These are phyloP conservation scores for Rhagonycha fulva DNA, from an alignment of 2,888 invertebrate species.

Conservation along the genomic window DNA sequence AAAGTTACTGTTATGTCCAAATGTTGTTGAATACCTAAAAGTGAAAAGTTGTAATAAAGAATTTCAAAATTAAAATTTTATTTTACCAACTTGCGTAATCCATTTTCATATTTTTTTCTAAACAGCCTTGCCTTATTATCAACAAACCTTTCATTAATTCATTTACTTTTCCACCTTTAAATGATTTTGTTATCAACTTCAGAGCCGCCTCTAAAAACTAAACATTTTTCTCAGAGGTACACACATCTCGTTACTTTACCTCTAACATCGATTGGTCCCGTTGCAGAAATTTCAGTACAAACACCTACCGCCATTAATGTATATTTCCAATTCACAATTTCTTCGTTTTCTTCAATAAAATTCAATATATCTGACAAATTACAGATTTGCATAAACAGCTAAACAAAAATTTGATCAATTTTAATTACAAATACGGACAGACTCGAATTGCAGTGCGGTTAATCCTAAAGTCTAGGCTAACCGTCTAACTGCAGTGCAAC, in stretches of 20 bases:
- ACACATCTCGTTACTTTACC: not conserved
- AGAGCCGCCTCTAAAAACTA: constrained; percentile 8
- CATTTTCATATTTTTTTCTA: constrained; percentile 13
- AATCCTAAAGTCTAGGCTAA: too few species aligned
- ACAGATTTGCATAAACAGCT: constrained; percentile 19
- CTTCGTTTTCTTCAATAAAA: constrained; percentile 14
- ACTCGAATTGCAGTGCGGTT: too few species aligned
- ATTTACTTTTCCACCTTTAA: constrained; percentile 15
- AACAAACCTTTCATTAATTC: constrained; percentile 12
- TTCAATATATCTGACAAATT: constrained; percentile 11
- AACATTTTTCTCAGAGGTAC: not conserved
- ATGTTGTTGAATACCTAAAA: constrained; percentile 20
- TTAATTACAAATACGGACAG: not conserved
- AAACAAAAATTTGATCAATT: not conserved
- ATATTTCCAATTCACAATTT: constrained; percentile 18
- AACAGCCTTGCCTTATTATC: constrained; percentile 17
- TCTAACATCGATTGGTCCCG: not conserved
- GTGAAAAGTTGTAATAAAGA: not conserved
- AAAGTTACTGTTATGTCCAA: constrained; percentile 18
- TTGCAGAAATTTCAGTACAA: constrained; percentile 10
- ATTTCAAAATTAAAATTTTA: not conserved
- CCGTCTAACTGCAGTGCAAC: too few species aligned
- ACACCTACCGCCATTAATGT: constrained; percentile 14
- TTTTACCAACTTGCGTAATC: constrained; percentile 19
- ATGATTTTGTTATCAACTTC: constrained; percentile 5